Evolutionary conservation across 1,140 invertebrate species (phyloP).

Genomic region (Leptoteleia sp.): DNA sequence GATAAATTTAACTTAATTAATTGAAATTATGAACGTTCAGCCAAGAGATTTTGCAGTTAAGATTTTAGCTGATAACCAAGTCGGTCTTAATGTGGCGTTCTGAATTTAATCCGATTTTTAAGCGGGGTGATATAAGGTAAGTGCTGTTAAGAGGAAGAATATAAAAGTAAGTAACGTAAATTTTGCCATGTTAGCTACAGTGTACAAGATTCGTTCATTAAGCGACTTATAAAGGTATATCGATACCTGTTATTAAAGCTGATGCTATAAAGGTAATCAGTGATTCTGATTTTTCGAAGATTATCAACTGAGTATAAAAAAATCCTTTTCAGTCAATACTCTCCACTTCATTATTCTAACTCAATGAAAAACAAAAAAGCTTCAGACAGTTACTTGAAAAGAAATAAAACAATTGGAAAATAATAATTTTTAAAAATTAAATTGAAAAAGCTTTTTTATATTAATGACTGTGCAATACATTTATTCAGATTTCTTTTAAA

Average conservation of each 20-base stretch:
- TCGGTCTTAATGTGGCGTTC: slow-evolving; percentile 1
- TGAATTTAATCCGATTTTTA: slow-evolving; percentile 43
- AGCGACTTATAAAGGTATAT: slow-evolving; percentile 23
- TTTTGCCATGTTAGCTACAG: slow-evolving; percentile 20
- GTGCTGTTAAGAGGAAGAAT: slow-evolving; percentile 16
- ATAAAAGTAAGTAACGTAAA: slow-evolving; percentile 22
- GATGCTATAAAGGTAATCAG: slow-evolving; percentile 11
- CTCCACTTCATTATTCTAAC: too few species aligned
- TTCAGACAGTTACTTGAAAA: too few species aligned
- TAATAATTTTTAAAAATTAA: too few species aligned
- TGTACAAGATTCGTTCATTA: slow-evolving; percentile 37
- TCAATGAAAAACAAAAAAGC: too few species aligned
- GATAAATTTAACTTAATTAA: neutral
- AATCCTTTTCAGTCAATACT: too few species aligned
- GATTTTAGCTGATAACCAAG: slow-evolving; percentile 4
- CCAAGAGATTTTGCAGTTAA: slow-evolving; percentile 13
- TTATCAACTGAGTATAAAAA: too few species aligned
- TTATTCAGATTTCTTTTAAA: too few species aligned
- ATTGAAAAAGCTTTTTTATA: too few species aligned
- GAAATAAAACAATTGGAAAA: too few species aligned
- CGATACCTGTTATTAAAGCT: slow-evolving; percentile 37
- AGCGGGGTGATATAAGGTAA: slow-evolving; percentile 36
- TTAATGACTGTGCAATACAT: too few species aligned
- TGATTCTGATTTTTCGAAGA: slow-evolving; percentile 8
- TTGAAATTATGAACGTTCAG: neutral